Percentiles rank a stretch among this genome's conserved stretches.
Evolutionary conservation across 30 jellyfish, hydroid and myxozoan species (phyloP).

Genomic region (Cassiopea andromeda): DNA sequence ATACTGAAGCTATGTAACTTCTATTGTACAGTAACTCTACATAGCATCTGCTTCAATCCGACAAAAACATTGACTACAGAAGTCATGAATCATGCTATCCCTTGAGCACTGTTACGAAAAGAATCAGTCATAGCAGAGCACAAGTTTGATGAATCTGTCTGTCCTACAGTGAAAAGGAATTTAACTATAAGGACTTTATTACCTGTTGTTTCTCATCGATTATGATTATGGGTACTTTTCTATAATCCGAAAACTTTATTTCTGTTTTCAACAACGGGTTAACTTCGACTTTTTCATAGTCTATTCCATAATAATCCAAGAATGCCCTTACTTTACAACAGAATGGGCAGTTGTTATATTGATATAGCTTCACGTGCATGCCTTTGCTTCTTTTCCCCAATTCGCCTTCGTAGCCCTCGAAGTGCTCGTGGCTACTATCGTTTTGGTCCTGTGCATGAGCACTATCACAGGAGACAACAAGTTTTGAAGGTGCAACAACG

Average conservation of each 20-base stretch:
- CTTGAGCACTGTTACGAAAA: no score
- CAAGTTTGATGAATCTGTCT: no score
- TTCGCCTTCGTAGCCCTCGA: neutral
- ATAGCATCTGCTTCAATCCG: no score
- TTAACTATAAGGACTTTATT: neutral
- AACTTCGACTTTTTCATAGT: constrained; percentile 90
- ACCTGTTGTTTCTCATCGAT: constrained; percentile 78
- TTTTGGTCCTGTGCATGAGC: neutral
- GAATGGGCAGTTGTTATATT: constrained; percentile 95
- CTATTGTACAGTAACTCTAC: no score
- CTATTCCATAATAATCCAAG: constrained; percentile 92
- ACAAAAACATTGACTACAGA: no score
- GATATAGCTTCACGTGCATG: constrained; percentile 62
- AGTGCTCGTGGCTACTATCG: neutral
- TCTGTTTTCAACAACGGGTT: constrained; percentile 86
- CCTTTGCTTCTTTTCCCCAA: neutral
- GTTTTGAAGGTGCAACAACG: neutral
- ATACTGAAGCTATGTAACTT: no score
- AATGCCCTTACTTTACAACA: constrained; percentile 97
- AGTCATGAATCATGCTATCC: no score
- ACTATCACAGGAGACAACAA: constrained; percentile 9
- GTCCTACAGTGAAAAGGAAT: no score
- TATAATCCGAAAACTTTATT: constrained; percentile 86
- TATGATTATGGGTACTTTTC: constrained; percentile 90
- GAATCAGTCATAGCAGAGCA: no score